phyloP scores from a whole-genome alignment of 2,797 vertebrate species.

The Acrossocheilus fasciatus region DNA sequence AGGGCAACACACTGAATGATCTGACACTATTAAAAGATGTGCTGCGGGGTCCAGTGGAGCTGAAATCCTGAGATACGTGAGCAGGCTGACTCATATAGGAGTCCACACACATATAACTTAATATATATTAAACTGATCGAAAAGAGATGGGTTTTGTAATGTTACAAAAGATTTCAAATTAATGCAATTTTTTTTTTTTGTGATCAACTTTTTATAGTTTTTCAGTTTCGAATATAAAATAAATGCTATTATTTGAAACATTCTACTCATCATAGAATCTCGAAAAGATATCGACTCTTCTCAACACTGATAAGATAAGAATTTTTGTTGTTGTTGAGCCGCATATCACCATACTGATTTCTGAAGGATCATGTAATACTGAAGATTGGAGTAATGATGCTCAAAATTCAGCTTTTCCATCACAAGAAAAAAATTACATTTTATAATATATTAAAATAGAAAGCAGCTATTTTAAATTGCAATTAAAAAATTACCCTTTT shows the following conservation, averaged over 20 bases:
- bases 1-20: slow-evolving; percentile 53
- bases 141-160: neutral
- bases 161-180: neutral
- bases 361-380: neutral
- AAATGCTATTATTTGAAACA: too few species aligned
- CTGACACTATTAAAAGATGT: slow-evolving; percentile 60
- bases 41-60: slow-evolving; percentile 48
- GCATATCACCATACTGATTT: neutral
- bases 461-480: too few species aligned
- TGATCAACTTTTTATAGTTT: too few species aligned
- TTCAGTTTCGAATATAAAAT: too few species aligned
- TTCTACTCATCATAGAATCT: too few species aligned
- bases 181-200: too few species aligned
- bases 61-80: slow-evolving; percentile 47
- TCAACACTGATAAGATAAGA: neutral
- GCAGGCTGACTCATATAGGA: slow-evolving; percentile 54
- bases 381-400: neutral
- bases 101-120: slow-evolving; percentile 1
- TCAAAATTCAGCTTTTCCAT: neutral
- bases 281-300: neutral
- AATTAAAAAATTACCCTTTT: too few species aligned
- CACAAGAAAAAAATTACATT: neutral
- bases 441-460: neutral
- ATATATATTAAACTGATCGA: neutral
- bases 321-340: neutral